These are phyloP conservation scores for Channa striata DNA, from an alignment of 2,797 vertebrate species.

Conservation along the genomic window DNA sequence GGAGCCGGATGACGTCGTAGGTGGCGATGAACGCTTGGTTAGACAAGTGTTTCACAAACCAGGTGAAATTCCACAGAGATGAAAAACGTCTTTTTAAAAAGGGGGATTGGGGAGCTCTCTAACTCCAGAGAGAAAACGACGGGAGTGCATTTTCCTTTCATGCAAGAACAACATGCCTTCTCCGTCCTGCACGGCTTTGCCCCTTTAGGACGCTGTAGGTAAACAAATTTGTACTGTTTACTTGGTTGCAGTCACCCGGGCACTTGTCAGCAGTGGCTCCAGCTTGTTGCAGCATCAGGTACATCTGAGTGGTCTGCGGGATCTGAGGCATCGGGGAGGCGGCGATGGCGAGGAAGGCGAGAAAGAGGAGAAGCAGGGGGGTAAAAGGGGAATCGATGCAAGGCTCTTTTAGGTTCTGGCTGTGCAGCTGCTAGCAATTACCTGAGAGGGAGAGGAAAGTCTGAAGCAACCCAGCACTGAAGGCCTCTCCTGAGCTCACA, in stretches of 20 bases:
- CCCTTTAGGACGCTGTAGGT: constrained; percentile 51
- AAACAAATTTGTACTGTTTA: constrained; percentile 70
- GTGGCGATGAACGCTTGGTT: constrained; percentile 56
- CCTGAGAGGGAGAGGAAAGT: constrained; percentile 64
- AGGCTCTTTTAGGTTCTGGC: constrained; percentile 51
- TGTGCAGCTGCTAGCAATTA: constrained; percentile 78
- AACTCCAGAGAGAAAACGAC: constrained; percentile 30
- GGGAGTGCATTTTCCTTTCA: constrained; percentile 42
- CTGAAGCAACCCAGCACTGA: constrained; percentile 59
- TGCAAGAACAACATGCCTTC: constrained; percentile 41
- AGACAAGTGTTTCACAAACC: constrained; percentile 19
- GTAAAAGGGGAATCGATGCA: constrained; percentile 47
- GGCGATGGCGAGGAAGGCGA: constrained; percentile 2
- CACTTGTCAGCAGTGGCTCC: constrained; percentile 50
- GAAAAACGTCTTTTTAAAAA: not conserved
- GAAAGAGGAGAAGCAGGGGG: no score
- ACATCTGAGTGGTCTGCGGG: constrained; percentile 64
- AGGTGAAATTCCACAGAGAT: not conserved
- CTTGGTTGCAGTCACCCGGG: constrained; percentile 55
- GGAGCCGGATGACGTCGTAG: constrained; percentile 48
- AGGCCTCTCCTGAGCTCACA: constrained; percentile 70
- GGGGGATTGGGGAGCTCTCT: not conserved
- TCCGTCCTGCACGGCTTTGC: constrained; percentile 25
- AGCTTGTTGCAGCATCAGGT: constrained; percentile 59
- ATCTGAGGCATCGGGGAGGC: constrained; percentile 62